Evolutionary conservation across 2,113 vertebrate species (phyloP), one percentile per base, ranked within the genome.

Genomic region (Pseudorectes ferrugineus): DNA sequence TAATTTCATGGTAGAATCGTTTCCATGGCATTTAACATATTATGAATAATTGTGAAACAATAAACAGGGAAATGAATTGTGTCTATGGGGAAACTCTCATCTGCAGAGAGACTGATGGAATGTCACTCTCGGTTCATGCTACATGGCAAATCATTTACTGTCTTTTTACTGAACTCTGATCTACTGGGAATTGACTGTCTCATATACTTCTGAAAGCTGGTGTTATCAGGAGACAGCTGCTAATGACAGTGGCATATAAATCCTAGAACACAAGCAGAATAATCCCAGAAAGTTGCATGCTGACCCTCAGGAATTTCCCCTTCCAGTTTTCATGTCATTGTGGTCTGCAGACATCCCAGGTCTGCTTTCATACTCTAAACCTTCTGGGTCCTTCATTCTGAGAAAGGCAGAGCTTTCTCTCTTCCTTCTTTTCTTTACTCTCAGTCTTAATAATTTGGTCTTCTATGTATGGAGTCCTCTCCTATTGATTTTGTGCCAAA

Each of bases 111-210:
- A 21, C 16, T 49, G 59, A 40, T 48, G 19, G 33, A 85, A 87
- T 57, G 25, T 66, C 65, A 19, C 7, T 54, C 40, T 73, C 0
- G 0, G 19, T 35, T 13, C 11, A 12, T 43, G 19, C 33, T 45
- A 38, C 2, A 3, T 23, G 40, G 24, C 7, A 77, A 51, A 78
- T 61, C 3, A 61, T 58, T 76, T 49, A 23, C 22, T 62, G 10
- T 46, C 33, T 36, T 68, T 85, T 71, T 78, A 24, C 45, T 78
- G 40, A 74, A n/a, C 15, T 12, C 24, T 71, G 19, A 38, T 46
- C 43, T 91, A 12, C 35, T 63, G 57, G 17, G 22, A 80, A 85
- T 43, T 36, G 17, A 11, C 10, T 80, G 11, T 31, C 18, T 5
- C 24, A 51, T 10, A 1, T 25, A 38, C 51, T 67, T 94, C 33